Evolutionary conservation across 2,113 vertebrate genomes (phyloP).

Genomic region (Pavo muticus): DNA sequence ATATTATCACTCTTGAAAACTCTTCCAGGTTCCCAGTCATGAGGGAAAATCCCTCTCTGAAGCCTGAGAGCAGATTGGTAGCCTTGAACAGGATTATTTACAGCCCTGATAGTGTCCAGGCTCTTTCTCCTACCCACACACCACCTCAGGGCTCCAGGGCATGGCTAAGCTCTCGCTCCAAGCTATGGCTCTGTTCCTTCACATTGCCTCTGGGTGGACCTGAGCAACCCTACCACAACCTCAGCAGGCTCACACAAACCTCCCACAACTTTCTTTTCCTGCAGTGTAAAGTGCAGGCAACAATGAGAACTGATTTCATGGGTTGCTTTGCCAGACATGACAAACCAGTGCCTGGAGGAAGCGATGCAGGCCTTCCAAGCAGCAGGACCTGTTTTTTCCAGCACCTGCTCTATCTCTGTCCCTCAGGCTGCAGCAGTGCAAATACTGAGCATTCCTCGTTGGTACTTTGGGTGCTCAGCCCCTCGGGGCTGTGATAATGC

Average conservation of each 20-base stretch:
- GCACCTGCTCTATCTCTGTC: neutral
- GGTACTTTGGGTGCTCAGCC: neutral
- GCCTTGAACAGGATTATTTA: neutral
- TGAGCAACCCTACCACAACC: neutral
- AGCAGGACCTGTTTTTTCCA: neutral
- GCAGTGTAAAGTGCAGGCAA: accelerated
- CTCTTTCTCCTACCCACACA: neutral
- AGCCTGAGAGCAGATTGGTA: neutral
- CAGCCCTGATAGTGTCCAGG: neutral
- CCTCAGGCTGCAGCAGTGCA: neutral
- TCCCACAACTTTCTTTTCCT: neutral
- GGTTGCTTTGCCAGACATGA: neutral
- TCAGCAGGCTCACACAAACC: neutral
- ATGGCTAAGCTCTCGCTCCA: neutral
- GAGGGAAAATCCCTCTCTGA: neutral
- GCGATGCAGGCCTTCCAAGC: neutral
- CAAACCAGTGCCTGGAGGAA: neutral
- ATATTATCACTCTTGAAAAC: neutral
- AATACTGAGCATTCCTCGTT: neutral
- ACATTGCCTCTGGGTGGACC: neutral
- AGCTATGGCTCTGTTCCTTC: neutral
- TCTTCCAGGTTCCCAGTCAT: neutral
- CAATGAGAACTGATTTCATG: neutral
- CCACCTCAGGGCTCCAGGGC: neutral
- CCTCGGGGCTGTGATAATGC: neutral